Base-by-base conservation (phyloP, 2,888 invertebrate genomes). In the Agonum fuliginosum region DNA sequence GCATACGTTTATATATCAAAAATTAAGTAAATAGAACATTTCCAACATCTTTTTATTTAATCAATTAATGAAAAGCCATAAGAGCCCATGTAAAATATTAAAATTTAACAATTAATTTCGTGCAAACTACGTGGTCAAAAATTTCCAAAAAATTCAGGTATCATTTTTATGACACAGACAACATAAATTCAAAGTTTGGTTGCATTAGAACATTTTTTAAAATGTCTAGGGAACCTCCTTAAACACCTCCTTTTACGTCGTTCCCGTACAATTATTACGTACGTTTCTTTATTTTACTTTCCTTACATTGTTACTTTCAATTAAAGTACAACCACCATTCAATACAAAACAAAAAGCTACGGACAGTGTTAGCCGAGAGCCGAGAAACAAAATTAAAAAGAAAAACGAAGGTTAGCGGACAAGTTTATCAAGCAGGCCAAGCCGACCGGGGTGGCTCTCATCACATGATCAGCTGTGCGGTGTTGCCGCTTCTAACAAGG, bases 311-410 rank as follows among this genome's bases (percentile, higher is more conserved):
- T 5, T 34, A 34, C 65, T 34, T 65, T 65, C 65, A 65, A 65
- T 65, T 34, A 65, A 65, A 65, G 65, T 34, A 65, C 17, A 65
- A 27, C 30, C 27, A 24, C 24, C 37, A 24, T n/a, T 4, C 34
- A 8, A n/a, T n/a, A n/a, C n/a, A 37, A 65, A 30, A 30, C 30
- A 30, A 65, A 34, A 65, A 65, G 17, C 14, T 30, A 65, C 34
- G 8, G 65, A 14, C 65, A 65, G 65, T 34, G 8, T 5, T 37
- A 17, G 2, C 65, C 65, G 65, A 46, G 46, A 17, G 2, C 65
- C 65, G 65, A 46, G 46, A 46, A 24, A 70, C 10, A 46, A 43
- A 70, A 62, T 62, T 27, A 62, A 70, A 70, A 70, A 46, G 43
- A 46, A 46, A 43, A 30, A 65, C 8, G n/a, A 65, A 65, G 65